Percentiles rank a stretch among this genome's conserved stretches.
phyloP scores from a whole-genome alignment of 2,113 vertebrate species.

The Nycticryphes semicollaris region DNA sequence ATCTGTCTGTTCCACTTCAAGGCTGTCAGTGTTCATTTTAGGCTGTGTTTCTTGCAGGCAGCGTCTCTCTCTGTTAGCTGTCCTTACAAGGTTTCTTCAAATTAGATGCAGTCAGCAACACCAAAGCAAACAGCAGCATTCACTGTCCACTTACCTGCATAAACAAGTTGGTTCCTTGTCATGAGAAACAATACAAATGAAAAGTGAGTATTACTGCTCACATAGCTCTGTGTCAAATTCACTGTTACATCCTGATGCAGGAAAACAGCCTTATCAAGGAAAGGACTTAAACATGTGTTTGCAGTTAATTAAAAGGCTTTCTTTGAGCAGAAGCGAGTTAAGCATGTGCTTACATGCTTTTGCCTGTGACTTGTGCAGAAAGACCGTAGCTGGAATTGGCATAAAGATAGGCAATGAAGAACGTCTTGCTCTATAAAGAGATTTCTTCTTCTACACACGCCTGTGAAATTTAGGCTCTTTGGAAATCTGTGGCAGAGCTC shows the following conservation, averaged over 20 bases:
- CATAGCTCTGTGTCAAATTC: background rate
- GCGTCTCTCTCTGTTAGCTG: background rate
- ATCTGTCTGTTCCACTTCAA: slow-evolving; percentile 59
- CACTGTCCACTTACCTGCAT: background rate
- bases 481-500: background rate
- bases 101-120: background rate
- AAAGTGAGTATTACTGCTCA: background rate
- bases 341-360: background rate
- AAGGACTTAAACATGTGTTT: background rate
- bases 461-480: background rate
- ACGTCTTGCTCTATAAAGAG: background rate
- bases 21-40: slow-evolving; percentile 44
- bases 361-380: background rate
- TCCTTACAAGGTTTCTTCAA: slow-evolving; percentile 28
- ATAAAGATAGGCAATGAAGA: background rate
- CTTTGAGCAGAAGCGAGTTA: background rate
- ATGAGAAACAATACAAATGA: background rate
- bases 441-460: background rate
- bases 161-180: background rate
- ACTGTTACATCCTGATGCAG: background rate
- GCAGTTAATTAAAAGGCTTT: background rate
- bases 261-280: slow-evolving; percentile 16
- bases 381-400: background rate
- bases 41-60: background rate
- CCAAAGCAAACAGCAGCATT: background rate